Evolutionary conservation across 2,113 vertebrate genomes (phyloP).

Genomic region (Aegypius monachus): DNA sequence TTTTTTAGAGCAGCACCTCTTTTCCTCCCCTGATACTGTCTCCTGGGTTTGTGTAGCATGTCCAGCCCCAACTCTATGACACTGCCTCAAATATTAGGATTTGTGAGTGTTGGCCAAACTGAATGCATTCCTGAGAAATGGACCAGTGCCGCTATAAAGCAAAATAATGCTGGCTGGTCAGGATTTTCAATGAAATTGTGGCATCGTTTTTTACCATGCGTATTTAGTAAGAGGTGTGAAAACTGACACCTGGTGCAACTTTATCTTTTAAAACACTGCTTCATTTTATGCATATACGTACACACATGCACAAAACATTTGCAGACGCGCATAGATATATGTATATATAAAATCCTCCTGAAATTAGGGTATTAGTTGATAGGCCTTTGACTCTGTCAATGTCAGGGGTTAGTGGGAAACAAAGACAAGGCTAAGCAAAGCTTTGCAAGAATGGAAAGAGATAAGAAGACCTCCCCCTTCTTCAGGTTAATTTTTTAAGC

Average conservation of each 20-base stretch:
- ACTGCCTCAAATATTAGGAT: not conserved
- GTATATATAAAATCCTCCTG: constrained; percentile 7
- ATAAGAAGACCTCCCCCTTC: constrained; percentile 57
- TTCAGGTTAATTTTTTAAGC: constrained; percentile 58
- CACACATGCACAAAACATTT: not conserved
- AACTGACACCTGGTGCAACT: constrained; percentile 76
- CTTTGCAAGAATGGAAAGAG: constrained; percentile 53
- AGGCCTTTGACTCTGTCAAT: constrained; percentile 70
- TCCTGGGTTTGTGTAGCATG: not conserved
- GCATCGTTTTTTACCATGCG: constrained; percentile 9
- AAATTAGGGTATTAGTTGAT: constrained; percentile 68
- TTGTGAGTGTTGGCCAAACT: not conserved
- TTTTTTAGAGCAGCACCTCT: not conserved
- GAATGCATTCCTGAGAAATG: not conserved
- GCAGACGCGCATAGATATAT: constrained; percentile 1
- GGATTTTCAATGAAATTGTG: constrained; percentile 74
- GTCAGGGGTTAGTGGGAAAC: constrained; percentile 72
- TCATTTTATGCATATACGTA: not conserved
- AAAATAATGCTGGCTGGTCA: no score
- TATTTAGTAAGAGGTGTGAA: constrained; percentile 69
- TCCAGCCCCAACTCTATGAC: not conserved
- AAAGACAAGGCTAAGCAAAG: constrained; percentile 63
- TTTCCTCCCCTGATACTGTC: not conserved
- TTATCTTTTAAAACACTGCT: constrained; percentile 66
- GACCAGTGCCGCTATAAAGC: not conserved